phyloP scores from a whole-genome alignment of 2,113 vertebrate species.

The Callionymus lyra region DNA sequence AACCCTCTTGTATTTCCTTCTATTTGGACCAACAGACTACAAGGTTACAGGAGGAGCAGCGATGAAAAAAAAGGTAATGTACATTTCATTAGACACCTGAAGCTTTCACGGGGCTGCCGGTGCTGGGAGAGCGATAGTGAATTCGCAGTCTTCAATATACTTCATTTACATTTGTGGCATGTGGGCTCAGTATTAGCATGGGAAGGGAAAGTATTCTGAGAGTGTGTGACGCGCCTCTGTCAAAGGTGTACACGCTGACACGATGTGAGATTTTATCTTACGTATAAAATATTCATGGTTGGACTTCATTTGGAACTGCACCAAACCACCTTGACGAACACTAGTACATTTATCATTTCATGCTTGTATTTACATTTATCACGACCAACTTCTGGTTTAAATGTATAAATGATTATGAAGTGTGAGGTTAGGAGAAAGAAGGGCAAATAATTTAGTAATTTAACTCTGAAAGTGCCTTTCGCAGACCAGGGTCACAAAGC shows the following conservation, averaged over 20 bases:
- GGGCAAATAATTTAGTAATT: too few relatives aligned
- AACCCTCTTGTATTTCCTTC: slow-evolving; percentile 9
- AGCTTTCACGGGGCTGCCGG: slow-evolving; percentile 10
- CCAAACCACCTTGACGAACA: too few relatives aligned
- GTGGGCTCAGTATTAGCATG: slow-evolving; percentile 32
- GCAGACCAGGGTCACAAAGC: too few relatives aligned
- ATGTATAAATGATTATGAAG: too few relatives aligned
- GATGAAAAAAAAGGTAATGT: slow-evolving; percentile 6
- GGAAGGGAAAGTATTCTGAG: slow-evolving; percentile 11
- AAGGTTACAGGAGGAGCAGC: slow-evolving; percentile 7
- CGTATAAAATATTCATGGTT: too few relatives aligned
- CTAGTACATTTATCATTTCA: too few relatives aligned
- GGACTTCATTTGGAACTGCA: too few relatives aligned
- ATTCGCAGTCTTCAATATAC: slow-evolving; percentile 33
- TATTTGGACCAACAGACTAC: slow-evolving; percentile 10
- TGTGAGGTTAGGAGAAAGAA: too few relatives aligned
- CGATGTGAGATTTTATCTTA: too few relatives aligned
- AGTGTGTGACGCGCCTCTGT: slow-evolving; percentile 19
- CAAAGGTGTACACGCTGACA: neutral
- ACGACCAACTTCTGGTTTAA: too few relatives aligned
- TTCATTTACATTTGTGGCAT: slow-evolving; percentile 28
- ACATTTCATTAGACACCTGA: slow-evolving; percentile 28
- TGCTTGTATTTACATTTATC: too few relatives aligned
- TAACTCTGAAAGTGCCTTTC: too few relatives aligned
- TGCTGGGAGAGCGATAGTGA: slow-evolving; percentile 14